Conservation (phyloP, 2,113 vertebrate genomes). For the Cyanoderma ruficeps region DNA sequence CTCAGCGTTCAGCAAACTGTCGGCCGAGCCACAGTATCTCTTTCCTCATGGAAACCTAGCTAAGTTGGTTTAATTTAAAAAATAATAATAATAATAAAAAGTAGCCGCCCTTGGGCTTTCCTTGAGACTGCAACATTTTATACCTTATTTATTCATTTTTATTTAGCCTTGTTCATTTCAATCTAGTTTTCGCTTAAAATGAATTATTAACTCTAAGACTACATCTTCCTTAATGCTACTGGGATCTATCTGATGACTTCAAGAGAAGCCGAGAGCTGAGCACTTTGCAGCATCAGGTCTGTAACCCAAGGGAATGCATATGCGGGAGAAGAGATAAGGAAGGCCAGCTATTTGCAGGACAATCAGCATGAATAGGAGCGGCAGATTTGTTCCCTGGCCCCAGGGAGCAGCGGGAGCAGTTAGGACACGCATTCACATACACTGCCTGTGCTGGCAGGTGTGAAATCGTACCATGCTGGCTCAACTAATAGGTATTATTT, state of each 20-base stretch:
- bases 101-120: background rate
- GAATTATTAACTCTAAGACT: background rate
- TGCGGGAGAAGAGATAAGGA: background rate
- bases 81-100: no score
- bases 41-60: background rate
- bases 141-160: background rate
- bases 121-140: background rate
- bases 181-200: background rate
- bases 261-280: background rate
- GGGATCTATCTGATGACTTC: background rate
- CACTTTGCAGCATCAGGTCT: background rate
- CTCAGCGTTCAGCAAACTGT: background rate
- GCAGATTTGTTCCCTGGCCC: background rate
- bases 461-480: background rate
- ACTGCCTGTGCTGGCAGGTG: background rate
- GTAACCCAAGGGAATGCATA: background rate
- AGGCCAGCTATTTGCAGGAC: background rate
- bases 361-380: background rate
- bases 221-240: background rate
- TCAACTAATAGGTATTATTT: background rate
- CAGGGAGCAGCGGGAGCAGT: background rate
- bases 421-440: background rate
- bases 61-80: background rate
- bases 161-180: background rate
- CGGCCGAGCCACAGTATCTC: background rate